phyloP scores from a whole-genome alignment of 2,113 vertebrate species.

The Vicugna pacos region DNA sequence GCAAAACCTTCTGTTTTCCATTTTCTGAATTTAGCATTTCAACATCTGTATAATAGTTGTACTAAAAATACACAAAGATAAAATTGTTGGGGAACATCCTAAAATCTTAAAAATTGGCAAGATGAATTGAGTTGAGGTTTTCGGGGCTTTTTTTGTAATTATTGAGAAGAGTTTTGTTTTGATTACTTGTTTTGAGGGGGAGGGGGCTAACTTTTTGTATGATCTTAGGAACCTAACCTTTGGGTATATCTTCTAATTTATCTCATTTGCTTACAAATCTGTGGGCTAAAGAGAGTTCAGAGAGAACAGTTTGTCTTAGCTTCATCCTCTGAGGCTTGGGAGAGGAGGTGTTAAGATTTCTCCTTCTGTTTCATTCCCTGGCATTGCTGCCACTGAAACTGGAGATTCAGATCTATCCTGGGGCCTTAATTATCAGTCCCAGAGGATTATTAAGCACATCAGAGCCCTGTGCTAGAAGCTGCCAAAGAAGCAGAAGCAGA shows the following conservation, averaged over 20 bases:
- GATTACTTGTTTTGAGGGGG: background rate
- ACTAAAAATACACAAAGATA: conserved; percentile 78
- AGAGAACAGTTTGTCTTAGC: conserved; percentile 50
- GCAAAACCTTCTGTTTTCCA: conserved; percentile 78
- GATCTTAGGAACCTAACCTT: conserved; percentile 18
- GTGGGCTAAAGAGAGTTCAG: conserved; percentile 30
- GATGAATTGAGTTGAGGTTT: conserved; percentile 53
- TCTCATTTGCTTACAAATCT: conserved; percentile 64
- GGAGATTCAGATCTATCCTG: background rate
- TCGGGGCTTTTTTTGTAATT: background rate
- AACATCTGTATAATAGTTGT: conserved; percentile 80
- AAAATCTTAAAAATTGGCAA: conserved; percentile 60
- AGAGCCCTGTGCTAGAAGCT: background rate
- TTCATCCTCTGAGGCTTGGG: background rate
- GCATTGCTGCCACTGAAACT: background rate
- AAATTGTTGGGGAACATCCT: conserved; percentile 35
- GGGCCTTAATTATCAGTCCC: background rate
- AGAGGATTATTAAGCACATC: background rate
- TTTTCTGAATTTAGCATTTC: conserved; percentile 78
- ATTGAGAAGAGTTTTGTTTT: conserved; percentile 15
- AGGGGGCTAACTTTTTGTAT: background rate
- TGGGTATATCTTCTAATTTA: conserved; percentile 3
- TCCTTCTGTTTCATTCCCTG: conserved; percentile 1
- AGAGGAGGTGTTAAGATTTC: background rate
- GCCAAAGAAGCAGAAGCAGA: background rate